Evolutionary conservation across 2,113 vertebrate genomes (phyloP), one percentile per base, ranked within the genome.

Genomic region (Etheostoma cragini): DNA sequence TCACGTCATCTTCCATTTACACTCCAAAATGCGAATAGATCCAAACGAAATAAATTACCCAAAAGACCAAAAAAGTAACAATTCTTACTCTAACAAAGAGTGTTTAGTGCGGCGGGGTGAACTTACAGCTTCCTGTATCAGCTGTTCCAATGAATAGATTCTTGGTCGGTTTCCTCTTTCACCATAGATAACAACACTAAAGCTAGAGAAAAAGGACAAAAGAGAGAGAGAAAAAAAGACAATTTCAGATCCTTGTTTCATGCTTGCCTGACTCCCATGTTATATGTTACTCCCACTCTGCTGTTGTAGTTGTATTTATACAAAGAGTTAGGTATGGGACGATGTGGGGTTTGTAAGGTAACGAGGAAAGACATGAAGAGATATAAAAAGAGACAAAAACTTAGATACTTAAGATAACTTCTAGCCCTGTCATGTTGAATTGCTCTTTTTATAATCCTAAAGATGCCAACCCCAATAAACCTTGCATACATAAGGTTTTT

Each of bases 51-150:
- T 50, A 56, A 63, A 15, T 66, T 76, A 74, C 49, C 26, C 16
- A 49, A 53, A 72, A 54, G 57, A 72, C 63, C 60, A 70, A 76
- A 62, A 24, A 76, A 74, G 42, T 54, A 21, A 66, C 30, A 22
- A 0, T 45, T 57, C 61, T 71, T 62, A 22, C 66, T 70, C 24
- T 26, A 70, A 62, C 47, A 75, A 21, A 72, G 49, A 65, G 6
- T 66, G 45, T 80, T 84, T 73, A 76, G 60, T 85, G 58, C 56
- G 82, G 45, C 17, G 6, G 46, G 72, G 53, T 79, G 81, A 93
- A 90, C 98, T 98, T 92, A 99, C 98, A 54, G 97, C 98, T 94
- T 98, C 97, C 95, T 97, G 97, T 71, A 98, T 94, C 88, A 99
- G 95, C 90, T 99, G 97, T 91, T 98, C 97, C 95, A 97, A 91